A percentile compares a stretch with the other conserved stretches of the same genome.
Conservation (phyloP, 1,140 invertebrate species). For the Spodoptera litura region DNA sequence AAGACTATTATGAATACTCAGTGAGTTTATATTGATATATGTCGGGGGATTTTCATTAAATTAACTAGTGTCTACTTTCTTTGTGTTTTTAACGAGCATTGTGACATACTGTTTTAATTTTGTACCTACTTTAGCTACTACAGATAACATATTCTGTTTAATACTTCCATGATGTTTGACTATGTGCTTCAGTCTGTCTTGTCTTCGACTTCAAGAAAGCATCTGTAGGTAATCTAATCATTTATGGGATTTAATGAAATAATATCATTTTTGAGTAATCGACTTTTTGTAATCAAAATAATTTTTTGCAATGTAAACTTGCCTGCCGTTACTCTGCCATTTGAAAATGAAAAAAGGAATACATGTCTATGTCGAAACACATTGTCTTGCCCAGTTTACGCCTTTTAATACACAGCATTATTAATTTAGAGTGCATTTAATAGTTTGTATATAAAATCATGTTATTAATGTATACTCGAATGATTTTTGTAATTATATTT, state of each 20-base stretch:
- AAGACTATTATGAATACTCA: slow-evolving; percentile 64
- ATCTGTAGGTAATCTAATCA: too few species aligned
- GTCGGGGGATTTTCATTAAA: neutral
- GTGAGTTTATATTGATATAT: slow-evolving; percentile 29
- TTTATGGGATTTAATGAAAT: too few species aligned
- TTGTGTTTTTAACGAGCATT: too few species aligned
- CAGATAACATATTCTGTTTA: too few species aligned
- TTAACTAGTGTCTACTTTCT: neutral
- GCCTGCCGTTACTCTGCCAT: slow-evolving; percentile 36
- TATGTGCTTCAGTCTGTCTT: too few species aligned
- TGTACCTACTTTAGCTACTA: too few species aligned
- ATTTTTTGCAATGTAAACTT: slow-evolving; percentile 20
- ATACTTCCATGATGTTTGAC: too few species aligned
- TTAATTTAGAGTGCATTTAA: slow-evolving; percentile 47
- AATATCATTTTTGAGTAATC: too few species aligned
- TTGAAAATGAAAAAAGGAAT: neutral
- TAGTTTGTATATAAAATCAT: slow-evolving; percentile 36
- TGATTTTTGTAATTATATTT: slow-evolving; percentile 44
- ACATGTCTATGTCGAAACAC: slow-evolving; percentile 49
- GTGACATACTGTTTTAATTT: too few species aligned
- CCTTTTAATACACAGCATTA: slow-evolving; percentile 43
- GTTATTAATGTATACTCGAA: slow-evolving; percentile 24
- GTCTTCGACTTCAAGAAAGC: too few species aligned
- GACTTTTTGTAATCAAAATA: neutral
- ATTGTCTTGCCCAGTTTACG: slow-evolving; percentile 52